Percentiles rank a stretch among this genome's conserved stretches.
Conservation (phyloP, 2,888 invertebrate genomes). For the Noctuana brunneofusca region DNA sequence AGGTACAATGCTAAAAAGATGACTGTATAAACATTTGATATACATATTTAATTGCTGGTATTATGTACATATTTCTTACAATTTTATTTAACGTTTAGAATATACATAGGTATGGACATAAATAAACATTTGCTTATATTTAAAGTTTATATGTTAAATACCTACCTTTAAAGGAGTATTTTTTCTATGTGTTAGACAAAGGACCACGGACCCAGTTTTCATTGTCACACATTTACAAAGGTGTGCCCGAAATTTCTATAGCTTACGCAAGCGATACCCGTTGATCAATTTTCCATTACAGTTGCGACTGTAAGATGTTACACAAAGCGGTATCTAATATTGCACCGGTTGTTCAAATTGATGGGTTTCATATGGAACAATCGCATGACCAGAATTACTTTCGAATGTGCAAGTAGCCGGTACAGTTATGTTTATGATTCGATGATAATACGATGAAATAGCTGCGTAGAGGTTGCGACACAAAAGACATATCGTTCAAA, state of each 20-base stretch:
- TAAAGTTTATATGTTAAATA: too few relatives aligned
- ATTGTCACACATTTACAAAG: not conserved
- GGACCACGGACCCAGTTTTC: not conserved
- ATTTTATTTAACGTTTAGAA: too few relatives aligned
- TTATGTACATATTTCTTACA: too few relatives aligned
- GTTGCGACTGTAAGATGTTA: constrained; percentile 26
- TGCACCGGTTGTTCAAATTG: constrained; percentile 57
- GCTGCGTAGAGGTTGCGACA: not conserved
- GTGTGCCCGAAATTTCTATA: constrained; percentile 10
- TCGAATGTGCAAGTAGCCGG: constrained; percentile 36
- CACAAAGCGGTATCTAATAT: constrained; percentile 49
- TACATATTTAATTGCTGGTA: too few relatives aligned
- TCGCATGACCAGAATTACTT: constrained; percentile 51
- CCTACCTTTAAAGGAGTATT: too few relatives aligned
- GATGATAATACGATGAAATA: constrained; percentile 32
- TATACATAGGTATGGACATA: too few relatives aligned
- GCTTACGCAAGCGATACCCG: constrained; percentile 20
- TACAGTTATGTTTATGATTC: constrained; percentile 25
- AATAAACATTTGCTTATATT: too few relatives aligned
- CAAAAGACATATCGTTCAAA: constrained; percentile 2
- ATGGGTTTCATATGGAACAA: constrained; percentile 50
- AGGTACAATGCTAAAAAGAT: too few relatives aligned
- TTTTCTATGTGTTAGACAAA: too few relatives aligned
- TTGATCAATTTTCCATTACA: constrained; percentile 20
- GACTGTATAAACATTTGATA: too few relatives aligned